phyloP scores from a whole-genome alignment of 1,140 invertebrate genomes.

The Drosophila bifasciata region DNA sequence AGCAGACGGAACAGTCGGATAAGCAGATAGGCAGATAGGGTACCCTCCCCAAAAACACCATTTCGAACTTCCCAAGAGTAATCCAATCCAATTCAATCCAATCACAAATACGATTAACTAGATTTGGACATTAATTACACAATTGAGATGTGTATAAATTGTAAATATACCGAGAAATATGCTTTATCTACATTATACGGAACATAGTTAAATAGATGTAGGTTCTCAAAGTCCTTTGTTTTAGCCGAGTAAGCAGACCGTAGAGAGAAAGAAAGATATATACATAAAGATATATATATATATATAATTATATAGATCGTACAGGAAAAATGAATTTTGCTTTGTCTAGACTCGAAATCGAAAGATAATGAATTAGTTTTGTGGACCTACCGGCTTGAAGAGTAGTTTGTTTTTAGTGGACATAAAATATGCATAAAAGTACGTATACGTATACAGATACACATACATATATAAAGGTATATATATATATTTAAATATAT shows the following conservation, averaged over 20 bases:
- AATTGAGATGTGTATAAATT: slow-evolving; percentile 72
- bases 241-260: slow-evolving; percentile 34
- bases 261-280: slow-evolving; percentile 21
- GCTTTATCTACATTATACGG: slow-evolving; percentile 68
- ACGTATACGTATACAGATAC: no score
- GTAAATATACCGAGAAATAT: slow-evolving; percentile 71
- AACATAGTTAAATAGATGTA: slow-evolving; percentile 48
- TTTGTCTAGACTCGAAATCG: slow-evolving; percentile 49
- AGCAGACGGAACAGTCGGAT: slow-evolving; percentile 21
- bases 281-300: slow-evolving; percentile 1
- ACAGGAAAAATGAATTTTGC: slow-evolving; percentile 41
- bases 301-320: slow-evolving; percentile 6
- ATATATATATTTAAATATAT: slow-evolving; percentile 15
- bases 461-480: slow-evolving; percentile 8
- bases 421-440: slow-evolving; percentile 3
- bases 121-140: slow-evolving; percentile 68
- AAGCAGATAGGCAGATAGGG: slow-evolving; percentile 6
- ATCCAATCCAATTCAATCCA: neutral
- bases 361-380: slow-evolving; percentile 40
- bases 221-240: slow-evolving; percentile 51
- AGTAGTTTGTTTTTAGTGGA: slow-evolving; percentile 55
- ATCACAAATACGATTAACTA: slow-evolving; percentile 53
- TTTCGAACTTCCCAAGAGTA: slow-evolving; percentile 19
- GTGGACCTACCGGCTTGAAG: slow-evolving; percentile 38
- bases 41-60: slow-evolving; percentile 14